These are phyloP conservation scores for Prolemur simus DNA, from an alignment of 2,113 vertebrate species.

Conservation along the genomic window DNA sequence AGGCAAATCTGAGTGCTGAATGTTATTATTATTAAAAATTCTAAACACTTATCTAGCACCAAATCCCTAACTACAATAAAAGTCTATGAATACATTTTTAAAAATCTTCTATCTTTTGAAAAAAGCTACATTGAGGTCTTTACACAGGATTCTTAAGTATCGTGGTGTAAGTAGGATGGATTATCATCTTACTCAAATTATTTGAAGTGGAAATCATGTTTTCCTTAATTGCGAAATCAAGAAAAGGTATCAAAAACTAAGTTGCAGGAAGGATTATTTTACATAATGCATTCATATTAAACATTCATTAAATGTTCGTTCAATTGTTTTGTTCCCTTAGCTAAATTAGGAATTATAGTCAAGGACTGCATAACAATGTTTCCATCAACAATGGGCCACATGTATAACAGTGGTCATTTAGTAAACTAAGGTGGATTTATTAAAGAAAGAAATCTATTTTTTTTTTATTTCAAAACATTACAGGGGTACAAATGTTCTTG, in stretches of 20 bases:
- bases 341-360: not conserved
- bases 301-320: not conserved
- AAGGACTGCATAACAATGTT: not conserved
- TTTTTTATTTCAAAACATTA: no score
- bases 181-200: conserved; percentile 5
- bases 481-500: no score
- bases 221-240: not conserved
- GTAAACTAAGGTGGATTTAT: not conserved
- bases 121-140: not conserved
- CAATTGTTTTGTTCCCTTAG: not conserved
- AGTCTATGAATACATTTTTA: not conserved
- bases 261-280: not conserved
- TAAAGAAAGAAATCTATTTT: not conserved
- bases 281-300: not conserved
- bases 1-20: not conserved
- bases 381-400: not conserved
- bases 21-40: not conserved
- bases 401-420: not conserved
- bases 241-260: not conserved
- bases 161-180: not conserved
- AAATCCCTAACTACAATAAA: not conserved
- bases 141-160: not conserved
- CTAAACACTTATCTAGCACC: not conserved
- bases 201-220: not conserved
- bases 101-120: not conserved